A percentile compares a stretch with the other conserved stretches of the same genome.
These are phyloP conservation scores for Matsumurasca onukii DNA, from an alignment of 1,140 invertebrate genomes.

Conservation along the genomic window DNA sequence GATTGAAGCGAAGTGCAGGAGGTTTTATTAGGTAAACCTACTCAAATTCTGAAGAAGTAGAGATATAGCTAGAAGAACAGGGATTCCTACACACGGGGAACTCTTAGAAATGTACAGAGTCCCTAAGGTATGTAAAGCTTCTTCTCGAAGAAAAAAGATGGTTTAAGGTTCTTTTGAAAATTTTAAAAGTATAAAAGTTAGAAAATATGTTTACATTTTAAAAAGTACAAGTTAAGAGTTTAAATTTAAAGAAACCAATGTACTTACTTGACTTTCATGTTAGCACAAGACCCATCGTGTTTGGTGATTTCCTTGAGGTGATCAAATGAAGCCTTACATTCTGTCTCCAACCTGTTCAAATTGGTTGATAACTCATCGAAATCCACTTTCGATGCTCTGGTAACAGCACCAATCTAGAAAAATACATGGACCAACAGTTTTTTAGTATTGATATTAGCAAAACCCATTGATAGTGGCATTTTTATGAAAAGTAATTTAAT, in stretches of 20 bases:
- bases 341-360: conserved; percentile 84
- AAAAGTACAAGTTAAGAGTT: not conserved
- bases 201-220: not conserved
- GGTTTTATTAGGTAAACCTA: too few species aligned
- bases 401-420: conserved; percentile 81
- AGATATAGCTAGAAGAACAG: too few species aligned
- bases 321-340: conserved; percentile 98
- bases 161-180: not conserved
- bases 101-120: too few species aligned
- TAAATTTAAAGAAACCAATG: not conserved
- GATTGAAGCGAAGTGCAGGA: too few species aligned
- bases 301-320: conserved; percentile 95
- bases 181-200: not conserved
- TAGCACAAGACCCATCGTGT: conserved; percentile 84
- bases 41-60: too few species aligned
- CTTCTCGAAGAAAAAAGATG: not conserved
- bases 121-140: too few species aligned
- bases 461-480: too few species aligned
- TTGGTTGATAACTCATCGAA: conserved; percentile 87
- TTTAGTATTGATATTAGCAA: too few species aligned
- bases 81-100: too few species aligned
- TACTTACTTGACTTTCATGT: conserved; percentile 80
- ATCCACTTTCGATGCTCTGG: conserved; percentile 90
- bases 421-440: too few species aligned
- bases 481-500: too few species aligned